Evolutionary conservation across 64 coral and sea anemone species (phyloP), one percentile per base, ranked within the genome.

Genomic region (Stichodactyla helianthus): DNA sequence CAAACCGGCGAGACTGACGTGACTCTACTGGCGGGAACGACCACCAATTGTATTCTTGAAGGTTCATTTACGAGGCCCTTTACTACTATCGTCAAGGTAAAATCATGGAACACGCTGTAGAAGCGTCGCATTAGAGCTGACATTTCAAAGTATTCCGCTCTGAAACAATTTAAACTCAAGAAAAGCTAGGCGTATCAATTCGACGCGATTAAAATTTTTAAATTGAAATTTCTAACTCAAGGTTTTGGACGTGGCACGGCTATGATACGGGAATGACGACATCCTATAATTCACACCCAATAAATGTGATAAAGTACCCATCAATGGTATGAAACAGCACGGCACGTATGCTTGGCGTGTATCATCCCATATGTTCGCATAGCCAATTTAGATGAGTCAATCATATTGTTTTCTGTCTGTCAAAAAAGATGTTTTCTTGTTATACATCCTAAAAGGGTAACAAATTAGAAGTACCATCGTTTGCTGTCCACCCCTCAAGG

Each of bases 71-170:
- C 82, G 19, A 20, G 82, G 59, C 79, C 88, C 14, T 93, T 90
- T 60, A 58, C 55, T 5, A 91, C 94, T 13, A 54, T 96, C 27
- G 94, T 96, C 71, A 89, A 96, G 94, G 94, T 96, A 50, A 63
- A 10, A 23, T 71, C 6, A 71, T 20, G 22, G 22, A 58, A 58
- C 55, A 58, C 14, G 14, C 55, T 5, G 55, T 5, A 58, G 55
- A 58, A 58, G 55, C 4, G 2, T 58, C 55, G 9, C 8, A 58
- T 11, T 58, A 15, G 14, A 58, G 8, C 55, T 15, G 14, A 58
- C 1, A 15, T 58, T 58, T 58, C 55, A 58, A 4, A 58, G 8
- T 0, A 0, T 58, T 58, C 14, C 55, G 9, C 6, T 6, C 55
- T 58, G 4, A 11, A 15, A 9, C 55, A 58, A 58, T 6, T 15